These are phyloP conservation scores for Lepidurus arcticus DNA, from an alignment of 1,140 invertebrate genomes.

Conservation along the genomic window DNA sequence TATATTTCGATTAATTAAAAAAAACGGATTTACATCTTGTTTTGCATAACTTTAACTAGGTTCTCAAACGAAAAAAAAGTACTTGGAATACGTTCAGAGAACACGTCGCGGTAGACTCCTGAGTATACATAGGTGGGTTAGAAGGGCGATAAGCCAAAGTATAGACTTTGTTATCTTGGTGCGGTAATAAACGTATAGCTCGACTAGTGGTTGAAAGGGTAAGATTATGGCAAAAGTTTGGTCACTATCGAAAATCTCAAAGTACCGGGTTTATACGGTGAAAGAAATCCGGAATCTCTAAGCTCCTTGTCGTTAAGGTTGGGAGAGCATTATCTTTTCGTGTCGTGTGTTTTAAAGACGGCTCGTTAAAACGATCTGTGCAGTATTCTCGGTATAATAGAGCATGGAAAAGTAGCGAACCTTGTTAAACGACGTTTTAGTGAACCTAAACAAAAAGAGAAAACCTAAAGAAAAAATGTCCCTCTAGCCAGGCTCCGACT, in stretches of 20 bases:
- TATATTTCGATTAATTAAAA: too few species aligned
- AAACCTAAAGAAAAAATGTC: background rate
- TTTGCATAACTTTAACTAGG: too few species aligned
- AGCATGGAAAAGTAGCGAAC: constrained; percentile 1
- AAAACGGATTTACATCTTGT: too few species aligned
- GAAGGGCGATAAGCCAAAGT: too few species aligned
- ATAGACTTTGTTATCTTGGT: too few species aligned
- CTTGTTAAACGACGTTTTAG: background rate
- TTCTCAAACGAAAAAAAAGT: too few species aligned
- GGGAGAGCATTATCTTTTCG: background rate
- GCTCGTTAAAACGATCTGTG: background rate
- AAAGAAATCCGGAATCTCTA: background rate
- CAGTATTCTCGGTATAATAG: background rate
- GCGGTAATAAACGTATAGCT: too few species aligned
- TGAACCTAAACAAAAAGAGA: background rate
- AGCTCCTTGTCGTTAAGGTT: background rate
- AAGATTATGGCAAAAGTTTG: background rate
- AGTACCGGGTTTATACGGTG: background rate
- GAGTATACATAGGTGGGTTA: too few species aligned
- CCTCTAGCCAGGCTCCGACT: background rate
- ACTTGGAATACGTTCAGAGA: too few species aligned
- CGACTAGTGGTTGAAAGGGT: background rate
- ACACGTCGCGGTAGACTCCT: too few species aligned
- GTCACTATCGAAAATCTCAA: background rate
- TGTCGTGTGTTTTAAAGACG: background rate